phyloP scores from a whole-genome alignment of 2,113 vertebrate species.

The Macquaria ambigua region DNA sequence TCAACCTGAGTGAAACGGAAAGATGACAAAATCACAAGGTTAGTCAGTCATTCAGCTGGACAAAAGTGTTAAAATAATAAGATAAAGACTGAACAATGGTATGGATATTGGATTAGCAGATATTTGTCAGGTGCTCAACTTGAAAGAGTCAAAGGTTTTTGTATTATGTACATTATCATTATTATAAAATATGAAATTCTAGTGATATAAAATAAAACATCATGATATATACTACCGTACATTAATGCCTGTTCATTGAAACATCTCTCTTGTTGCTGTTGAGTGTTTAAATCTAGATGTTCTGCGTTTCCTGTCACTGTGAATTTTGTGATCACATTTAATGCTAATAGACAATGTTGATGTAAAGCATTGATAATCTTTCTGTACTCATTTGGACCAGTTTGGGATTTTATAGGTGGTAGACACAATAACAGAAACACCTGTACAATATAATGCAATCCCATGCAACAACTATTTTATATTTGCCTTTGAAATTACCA shows the following conservation, averaged over 20 bases:
- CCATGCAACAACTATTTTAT: neutral
- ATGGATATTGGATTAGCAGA: neutral
- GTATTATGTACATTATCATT: neutral
- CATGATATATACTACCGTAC: neutral
- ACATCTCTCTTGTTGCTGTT: neutral
- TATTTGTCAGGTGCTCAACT: neutral
- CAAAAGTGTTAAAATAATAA: neutral
- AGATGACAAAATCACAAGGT: neutral
- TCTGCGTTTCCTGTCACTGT: neutral
- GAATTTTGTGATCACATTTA: neutral
- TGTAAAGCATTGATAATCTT: neutral
- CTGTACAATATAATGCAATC: too few species aligned
- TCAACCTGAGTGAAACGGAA: slow-evolving; percentile 12
- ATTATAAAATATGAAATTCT: slow-evolving; percentile 19
- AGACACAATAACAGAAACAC: too few species aligned
- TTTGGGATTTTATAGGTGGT: neutral
- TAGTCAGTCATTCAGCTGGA: neutral
- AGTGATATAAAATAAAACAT: slow-evolving; percentile 37
- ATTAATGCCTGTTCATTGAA: slow-evolving; percentile 2
- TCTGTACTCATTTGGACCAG: too few species aligned
- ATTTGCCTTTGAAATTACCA: too few species aligned
- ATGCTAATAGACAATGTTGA: neutral
- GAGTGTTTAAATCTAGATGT: neutral
- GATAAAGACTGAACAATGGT: neutral
- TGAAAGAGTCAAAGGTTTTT: slow-evolving; percentile 8